Percentiles rank a stretch among this genome's conserved stretches.
phyloP scores from a whole-genome alignment of 1,140 invertebrate genomes.

The Pararge aegeria region DNA sequence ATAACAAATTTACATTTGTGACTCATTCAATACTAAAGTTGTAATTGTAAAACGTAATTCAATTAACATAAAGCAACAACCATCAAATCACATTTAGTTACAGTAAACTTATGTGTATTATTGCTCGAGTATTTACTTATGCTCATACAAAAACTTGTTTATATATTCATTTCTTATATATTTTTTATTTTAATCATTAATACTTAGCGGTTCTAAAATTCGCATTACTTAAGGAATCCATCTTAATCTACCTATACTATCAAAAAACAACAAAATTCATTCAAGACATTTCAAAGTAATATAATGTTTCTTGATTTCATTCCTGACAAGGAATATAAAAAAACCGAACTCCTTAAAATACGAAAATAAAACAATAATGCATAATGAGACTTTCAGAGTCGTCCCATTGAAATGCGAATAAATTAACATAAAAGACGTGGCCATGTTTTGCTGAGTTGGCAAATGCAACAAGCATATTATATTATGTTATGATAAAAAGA shows the following conservation, averaged over 20 bases:
- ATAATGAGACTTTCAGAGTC: constrained; percentile 51
- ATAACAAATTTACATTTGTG: constrained; percentile 27
- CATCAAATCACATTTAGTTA: background rate
- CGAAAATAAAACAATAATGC: constrained; percentile 36
- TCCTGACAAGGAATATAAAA: background rate
- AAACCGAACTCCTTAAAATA: background rate
- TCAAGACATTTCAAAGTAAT: too few relatives aligned
- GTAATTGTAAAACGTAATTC: background rate
- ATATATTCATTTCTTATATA: too few relatives aligned
- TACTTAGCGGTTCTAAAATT: too few relatives aligned
- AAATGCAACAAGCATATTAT: constrained; percentile 43
- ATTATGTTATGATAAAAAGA: background rate
- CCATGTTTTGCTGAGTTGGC: constrained; percentile 36
- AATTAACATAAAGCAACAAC: background rate
- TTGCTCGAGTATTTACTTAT: too few relatives aligned
- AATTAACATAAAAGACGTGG: constrained; percentile 63
- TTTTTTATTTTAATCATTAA: too few relatives aligned
- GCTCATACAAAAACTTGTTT: too few relatives aligned
- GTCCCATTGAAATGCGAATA: constrained; percentile 66
- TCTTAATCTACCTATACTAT: too few relatives aligned
- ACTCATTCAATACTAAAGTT: constrained; percentile 12
- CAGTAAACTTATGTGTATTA: too few relatives aligned
- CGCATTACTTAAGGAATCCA: too few relatives aligned
- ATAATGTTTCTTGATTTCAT: background rate
- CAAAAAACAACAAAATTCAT: too few relatives aligned